Evolutionary conservation across 2,113 vertebrate genomes (phyloP).

Genomic region (Puma concolor): DNA sequence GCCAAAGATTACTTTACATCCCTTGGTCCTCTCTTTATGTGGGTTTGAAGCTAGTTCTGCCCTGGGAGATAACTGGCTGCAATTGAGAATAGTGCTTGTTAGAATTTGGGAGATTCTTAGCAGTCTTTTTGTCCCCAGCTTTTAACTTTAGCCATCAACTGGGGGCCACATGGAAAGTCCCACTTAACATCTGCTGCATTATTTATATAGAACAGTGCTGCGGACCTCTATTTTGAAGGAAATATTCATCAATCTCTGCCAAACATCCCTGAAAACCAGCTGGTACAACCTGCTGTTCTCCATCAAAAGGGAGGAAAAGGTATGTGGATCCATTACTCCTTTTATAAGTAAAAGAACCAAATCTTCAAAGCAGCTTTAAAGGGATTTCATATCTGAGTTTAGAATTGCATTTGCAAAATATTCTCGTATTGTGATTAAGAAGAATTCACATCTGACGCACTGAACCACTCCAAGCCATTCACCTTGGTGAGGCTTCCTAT

Average conservation of each 20-base stretch:
- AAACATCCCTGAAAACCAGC: slow-evolving; percentile 82
- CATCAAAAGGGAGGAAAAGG: slow-evolving; percentile 91
- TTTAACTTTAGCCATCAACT: not conserved
- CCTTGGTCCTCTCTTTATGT: not conserved
- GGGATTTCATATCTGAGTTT: not conserved
- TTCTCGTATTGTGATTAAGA: not conserved
- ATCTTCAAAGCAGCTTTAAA: not conserved
- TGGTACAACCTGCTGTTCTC: slow-evolving; percentile 83
- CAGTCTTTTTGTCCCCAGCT: not conserved
- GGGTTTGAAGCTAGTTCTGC: not conserved
- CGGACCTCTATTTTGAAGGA: slow-evolving; percentile 84
- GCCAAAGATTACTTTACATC: too few species aligned
- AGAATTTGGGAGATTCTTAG: not conserved
- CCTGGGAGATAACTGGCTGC: not conserved
- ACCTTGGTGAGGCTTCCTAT: not conserved
- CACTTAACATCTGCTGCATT: slow-evolving; percentile 50
- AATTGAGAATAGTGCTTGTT: not conserved
- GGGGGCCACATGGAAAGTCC: not conserved
- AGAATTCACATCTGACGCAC: not conserved
- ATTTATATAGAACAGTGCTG: slow-evolving; percentile 84
- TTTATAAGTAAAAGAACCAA: not conserved
- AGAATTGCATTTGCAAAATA: not conserved
- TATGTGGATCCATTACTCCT: slow-evolving; percentile 69
- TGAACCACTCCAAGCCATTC: not conserved
- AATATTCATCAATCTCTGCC: slow-evolving; percentile 81